Base-by-base conservation (phyloP, 2,113 vertebrate species). In the Brevimyrus niger region DNA sequence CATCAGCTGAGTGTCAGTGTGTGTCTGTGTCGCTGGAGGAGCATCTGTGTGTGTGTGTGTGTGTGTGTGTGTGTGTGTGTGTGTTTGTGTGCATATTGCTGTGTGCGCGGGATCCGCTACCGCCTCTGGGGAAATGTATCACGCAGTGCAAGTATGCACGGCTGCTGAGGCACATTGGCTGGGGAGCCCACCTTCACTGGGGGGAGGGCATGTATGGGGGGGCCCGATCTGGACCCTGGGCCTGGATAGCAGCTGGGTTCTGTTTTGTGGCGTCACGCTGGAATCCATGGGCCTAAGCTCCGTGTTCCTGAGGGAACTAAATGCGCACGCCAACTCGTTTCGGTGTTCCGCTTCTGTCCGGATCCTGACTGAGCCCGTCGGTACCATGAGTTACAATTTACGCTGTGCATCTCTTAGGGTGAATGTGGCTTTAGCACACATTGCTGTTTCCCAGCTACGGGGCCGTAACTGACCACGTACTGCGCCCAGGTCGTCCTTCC, bases 1-100 rank as follows among this genome's bases (percentile, higher is more conserved):
- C 90, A 90, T 90, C 92, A 90, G 88, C 90, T 83, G 90, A 89
- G 58, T 47, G 86, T 91, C 89, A 90, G 88, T n/a, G 83, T 58
- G 17, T 42, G 86, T 80, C 50, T 91, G 76, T 86, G 86, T 88
- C 47, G 48, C 15, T 50, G 50, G 50, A 51, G 50, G 50, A 19
- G 50, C 3, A 17, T 51, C 50, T 51, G 87, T 69, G 73, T 91
- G 83, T 58, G 58, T 27, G 13, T 9, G 17, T 44, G 17, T 42
- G 87, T 82, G 58, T 91, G 80, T 86, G 86, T 88, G 13, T 9
- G 17, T 44, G 17, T 44, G 87, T 82, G 58, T 91, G 61, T 86
- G 86, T 88, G 46, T 23, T 3, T 86, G 88, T 91, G 91, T 88
- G 38, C 53, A 89, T 61, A 27, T 51, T 17, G 51, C 4, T 50